These are phyloP conservation scores for Hydrocynus forskahlii DNA, from an alignment of 2,797 vertebrate species.

Conservation along the genomic window DNA sequence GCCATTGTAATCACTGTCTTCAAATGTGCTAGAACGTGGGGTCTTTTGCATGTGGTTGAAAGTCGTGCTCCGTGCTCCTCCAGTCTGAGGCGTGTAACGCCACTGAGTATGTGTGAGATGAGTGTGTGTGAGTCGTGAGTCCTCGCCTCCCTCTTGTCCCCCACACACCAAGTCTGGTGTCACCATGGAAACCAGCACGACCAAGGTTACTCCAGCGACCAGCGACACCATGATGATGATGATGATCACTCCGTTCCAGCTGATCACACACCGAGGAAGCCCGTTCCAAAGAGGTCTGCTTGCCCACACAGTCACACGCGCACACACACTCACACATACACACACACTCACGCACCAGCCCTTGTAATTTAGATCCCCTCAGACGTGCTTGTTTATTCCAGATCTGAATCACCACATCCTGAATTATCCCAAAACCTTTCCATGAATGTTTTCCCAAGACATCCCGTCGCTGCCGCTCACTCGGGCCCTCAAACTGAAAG, in stretches of 20 bases:
- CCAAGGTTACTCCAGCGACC: slow-evolving; percentile 28
- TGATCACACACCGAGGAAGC: slow-evolving; percentile 2
- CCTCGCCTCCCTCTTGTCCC: slow-evolving; percentile 35
- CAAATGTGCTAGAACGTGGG: not conserved
- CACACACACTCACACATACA: slow-evolving; percentile 10
- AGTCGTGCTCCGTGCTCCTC: slow-evolving; percentile 26
- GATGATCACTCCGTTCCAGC: slow-evolving; percentile 2
- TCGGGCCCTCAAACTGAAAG: not conserved
- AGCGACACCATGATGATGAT: slow-evolving; percentile 38
- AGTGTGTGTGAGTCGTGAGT: slow-evolving; percentile 49
- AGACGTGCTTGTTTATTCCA: not conserved
- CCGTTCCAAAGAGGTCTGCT: not conserved
- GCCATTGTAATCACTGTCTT: not conserved
- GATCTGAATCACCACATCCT: not conserved
- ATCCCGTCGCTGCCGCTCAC: not conserved
- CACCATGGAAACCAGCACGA: slow-evolving; percentile 40
- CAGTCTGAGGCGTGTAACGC: slow-evolving; percentile 29
- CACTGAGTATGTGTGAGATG: slow-evolving; percentile 46
- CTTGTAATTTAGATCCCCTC: not conserved
- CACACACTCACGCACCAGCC: slow-evolving; percentile 11
- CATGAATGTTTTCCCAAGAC: not conserved
- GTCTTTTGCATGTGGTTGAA: slow-evolving; percentile 33
- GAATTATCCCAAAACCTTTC: not conserved
- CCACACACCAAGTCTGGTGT: slow-evolving; percentile 35
- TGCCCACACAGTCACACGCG: slow-evolving; percentile 3